Conservation (phyloP, 1,140 invertebrate genomes). For the Polypedilum vanderplanki region DNA sequence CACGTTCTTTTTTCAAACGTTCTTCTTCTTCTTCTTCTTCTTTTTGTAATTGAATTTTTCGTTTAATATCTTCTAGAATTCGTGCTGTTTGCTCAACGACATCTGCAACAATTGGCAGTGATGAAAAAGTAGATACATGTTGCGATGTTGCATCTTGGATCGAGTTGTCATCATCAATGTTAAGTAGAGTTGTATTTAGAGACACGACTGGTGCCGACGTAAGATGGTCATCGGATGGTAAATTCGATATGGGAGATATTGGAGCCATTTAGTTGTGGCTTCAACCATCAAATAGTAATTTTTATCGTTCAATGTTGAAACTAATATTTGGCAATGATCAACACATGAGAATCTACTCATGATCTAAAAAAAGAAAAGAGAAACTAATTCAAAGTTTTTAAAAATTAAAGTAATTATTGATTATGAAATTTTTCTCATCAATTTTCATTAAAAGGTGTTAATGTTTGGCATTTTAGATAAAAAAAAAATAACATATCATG, state of each 20-base stretch:
- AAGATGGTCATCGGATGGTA: background rate
- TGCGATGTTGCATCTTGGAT: background rate
- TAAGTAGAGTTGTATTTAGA: background rate
- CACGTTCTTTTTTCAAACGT: background rate
- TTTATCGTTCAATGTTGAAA: background rate
- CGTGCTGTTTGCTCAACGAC: background rate
- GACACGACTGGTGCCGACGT: background rate
- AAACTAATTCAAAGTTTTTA: background rate
- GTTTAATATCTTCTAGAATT: constrained; percentile 20
- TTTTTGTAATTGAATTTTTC: constrained; percentile 19
- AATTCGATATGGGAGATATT: constrained; percentile 20
- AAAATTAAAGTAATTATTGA: background rate
- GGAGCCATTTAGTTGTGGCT: background rate
- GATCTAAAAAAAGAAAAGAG: background rate
- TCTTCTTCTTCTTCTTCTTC: constrained; percentile 18
- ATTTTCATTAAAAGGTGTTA: background rate
- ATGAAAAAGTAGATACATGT: background rate
- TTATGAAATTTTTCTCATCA: too few relatives aligned
- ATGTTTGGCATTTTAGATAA: too few relatives aligned
- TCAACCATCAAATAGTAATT: background rate
- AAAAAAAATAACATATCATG: too few relatives aligned
- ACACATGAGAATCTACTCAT: background rate
- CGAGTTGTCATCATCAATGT: background rate
- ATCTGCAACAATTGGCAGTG: background rate
- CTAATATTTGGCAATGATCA: background rate